These are phyloP conservation scores for Rallus crepitans DNA, from an alignment of 2,797 vertebrate species.

Conservation along the genomic window DNA sequence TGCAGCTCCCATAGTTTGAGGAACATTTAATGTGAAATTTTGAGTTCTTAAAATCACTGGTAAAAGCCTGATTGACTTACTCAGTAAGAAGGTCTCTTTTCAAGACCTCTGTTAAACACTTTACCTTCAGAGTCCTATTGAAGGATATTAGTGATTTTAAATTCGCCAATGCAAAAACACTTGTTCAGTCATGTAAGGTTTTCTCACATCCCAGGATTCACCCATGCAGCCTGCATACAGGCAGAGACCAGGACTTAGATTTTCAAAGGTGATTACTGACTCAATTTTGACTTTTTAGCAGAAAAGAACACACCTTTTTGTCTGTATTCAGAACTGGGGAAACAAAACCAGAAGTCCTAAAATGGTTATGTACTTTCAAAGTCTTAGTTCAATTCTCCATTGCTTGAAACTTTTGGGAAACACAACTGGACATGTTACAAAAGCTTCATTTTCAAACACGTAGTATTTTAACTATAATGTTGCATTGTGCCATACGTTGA, in stretches of 20 bases:
- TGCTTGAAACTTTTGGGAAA: background rate
- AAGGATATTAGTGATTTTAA: background rate
- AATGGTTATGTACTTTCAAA: background rate
- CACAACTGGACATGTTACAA: background rate
- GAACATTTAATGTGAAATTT: background rate
- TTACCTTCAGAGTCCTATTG: background rate
- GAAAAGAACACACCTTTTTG: background rate
- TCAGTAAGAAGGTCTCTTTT: background rate
- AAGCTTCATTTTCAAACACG: fast-evolving
- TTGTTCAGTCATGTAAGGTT: background rate
- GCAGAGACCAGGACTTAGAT: background rate
- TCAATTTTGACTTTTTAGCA: background rate
- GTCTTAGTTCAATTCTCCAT: background rate
- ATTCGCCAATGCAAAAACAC: background rate
- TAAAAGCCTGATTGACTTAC: background rate
- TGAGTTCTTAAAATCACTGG: background rate
- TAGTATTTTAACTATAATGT: background rate
- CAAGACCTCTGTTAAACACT: background rate
- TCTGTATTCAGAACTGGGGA: background rate
- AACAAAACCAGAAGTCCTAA: background rate
- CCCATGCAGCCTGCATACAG: background rate
- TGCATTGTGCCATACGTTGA: fast-evolving
- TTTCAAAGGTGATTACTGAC: background rate
- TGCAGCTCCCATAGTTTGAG: background rate
- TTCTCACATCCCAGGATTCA: background rate